phyloP scores from a whole-genome alignment of 2,888 invertebrate genomes.

The Morpho achilles region DNA sequence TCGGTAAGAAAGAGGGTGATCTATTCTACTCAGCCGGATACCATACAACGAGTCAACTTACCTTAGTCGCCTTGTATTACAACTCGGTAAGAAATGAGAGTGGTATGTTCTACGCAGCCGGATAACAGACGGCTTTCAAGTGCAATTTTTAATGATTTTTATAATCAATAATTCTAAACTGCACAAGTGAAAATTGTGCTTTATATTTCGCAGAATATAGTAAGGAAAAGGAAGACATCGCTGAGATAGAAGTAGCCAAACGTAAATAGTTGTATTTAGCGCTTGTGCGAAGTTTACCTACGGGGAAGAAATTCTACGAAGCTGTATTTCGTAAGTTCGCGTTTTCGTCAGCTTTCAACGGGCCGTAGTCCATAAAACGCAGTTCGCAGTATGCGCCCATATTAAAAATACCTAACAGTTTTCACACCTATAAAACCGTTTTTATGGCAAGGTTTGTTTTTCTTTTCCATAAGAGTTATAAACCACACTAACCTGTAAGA shows the following conservation, averaged over 20 bases:
- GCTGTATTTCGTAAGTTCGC: slow-evolving; percentile 44
- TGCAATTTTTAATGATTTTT: not conserved
- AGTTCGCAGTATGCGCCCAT: slow-evolving; percentile 56
- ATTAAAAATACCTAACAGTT: not conserved
- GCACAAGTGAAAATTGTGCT: not conserved
- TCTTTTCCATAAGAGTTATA: no score
- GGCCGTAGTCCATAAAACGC: slow-evolving; percentile 69
- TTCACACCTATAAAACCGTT: not conserved
- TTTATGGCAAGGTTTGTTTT: no score
- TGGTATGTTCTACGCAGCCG: no score
- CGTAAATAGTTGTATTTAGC: slow-evolving; percentile 18
- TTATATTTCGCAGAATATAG: slow-evolving; percentile 2
- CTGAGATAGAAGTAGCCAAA: slow-evolving; percentile 28
- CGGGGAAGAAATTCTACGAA: slow-evolving; percentile 34
- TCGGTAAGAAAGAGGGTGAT: no score
- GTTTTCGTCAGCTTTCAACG: slow-evolving; percentile 67
- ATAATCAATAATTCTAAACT: not conserved
- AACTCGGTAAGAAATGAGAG: no score
- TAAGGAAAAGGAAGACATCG: slow-evolving; percentile 29
- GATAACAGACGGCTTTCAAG: no score
- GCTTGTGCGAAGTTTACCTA: slow-evolving; percentile 25
- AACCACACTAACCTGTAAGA: no score
- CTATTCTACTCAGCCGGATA: no score
- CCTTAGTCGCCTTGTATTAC: no score
- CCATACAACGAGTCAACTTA: no score